These are phyloP conservation scores for Dasysyrphus albostriatus DNA, from an alignment of 2,888 invertebrate species.

Conservation along the genomic window DNA sequence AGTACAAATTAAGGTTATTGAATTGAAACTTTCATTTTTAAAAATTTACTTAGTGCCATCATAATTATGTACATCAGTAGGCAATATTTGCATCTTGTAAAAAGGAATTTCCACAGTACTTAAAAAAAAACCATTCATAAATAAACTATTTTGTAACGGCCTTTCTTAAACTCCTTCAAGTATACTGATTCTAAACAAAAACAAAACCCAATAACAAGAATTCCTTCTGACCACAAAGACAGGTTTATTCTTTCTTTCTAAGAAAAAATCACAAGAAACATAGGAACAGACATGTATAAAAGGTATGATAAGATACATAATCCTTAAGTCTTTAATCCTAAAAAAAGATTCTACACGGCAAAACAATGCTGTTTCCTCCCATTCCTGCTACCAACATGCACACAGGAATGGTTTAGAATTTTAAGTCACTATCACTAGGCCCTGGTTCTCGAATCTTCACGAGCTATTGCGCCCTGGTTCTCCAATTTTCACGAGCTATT, in stretches of 20 bases:
- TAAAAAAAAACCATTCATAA: slow-evolving; percentile 25
- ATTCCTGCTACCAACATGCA: no score
- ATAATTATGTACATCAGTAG: background rate
- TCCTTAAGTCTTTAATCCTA: background rate
- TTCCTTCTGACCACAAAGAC: slow-evolving; percentile 52
- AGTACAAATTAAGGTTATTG: no score
- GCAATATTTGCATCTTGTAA: background rate
- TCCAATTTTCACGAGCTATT: no score
- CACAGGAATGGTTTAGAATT: no score
- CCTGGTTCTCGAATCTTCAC: no score
- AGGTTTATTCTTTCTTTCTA: slow-evolving; percentile 64
- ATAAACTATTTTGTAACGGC: slow-evolving; percentile 49
- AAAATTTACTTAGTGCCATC: background rate
- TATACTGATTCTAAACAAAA: slow-evolving; percentile 49
- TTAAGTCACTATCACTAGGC: no score
- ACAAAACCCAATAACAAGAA: slow-evolving; percentile 24
- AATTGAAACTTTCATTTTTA: background rate
- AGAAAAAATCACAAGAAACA: slow-evolving; percentile 3
- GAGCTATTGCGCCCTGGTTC: no score
- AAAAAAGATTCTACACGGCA: no score
- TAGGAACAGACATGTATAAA: background rate
- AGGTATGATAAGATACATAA: slow-evolving; percentile 29
- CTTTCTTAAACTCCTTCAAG: slow-evolving; percentile 20
- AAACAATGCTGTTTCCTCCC: no score
- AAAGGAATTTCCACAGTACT: background rate